Conservation (phyloP, 2,797 vertebrate genomes). For the Peromyscus aztecus region DNA sequence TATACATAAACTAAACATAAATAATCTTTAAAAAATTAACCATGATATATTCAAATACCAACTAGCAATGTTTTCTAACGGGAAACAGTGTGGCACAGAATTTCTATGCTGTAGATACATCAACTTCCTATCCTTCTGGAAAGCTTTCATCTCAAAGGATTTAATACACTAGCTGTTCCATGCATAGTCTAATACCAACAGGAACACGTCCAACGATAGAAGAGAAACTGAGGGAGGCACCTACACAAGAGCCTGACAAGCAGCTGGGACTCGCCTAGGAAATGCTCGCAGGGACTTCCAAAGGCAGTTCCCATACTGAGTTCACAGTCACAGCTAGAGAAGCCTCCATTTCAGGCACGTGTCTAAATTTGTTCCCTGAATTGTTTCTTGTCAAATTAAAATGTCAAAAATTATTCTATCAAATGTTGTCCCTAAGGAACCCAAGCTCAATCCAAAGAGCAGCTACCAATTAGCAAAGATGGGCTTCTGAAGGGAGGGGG, state of each 20-base stretch:
- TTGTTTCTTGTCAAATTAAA: constrained; percentile 85
- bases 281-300: constrained; percentile 68
- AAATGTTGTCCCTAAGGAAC: constrained; percentile 79
- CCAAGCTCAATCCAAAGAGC: constrained; percentile 79
- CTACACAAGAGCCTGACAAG: constrained; percentile 60
- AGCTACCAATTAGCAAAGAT: constrained; percentile 82
- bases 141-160: constrained; percentile 50
- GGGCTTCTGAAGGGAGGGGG: constrained; percentile 73
- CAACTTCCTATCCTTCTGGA: constrained; percentile 21
- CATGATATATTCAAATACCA: constrained; percentile 28
- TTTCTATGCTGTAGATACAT: neutral
- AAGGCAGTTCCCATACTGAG: constrained; percentile 75
- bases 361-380: constrained; percentile 81
- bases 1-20: neutral
- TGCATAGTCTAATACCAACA: neutral
- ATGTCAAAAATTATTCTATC: constrained; percentile 85
- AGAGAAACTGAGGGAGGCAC: neutral
- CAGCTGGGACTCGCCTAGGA: neutral
- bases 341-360: constrained; percentile 67
- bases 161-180: neutral
- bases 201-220: neutral
- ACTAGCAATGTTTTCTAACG: constrained; percentile 32
- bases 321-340: constrained; percentile 60
- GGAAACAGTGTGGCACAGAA: constrained; percentile 13
- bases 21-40: neutral